phyloP scores from a whole-genome alignment of 2,797 vertebrate genomes.

The Melanotaenia nigrans region DNA sequence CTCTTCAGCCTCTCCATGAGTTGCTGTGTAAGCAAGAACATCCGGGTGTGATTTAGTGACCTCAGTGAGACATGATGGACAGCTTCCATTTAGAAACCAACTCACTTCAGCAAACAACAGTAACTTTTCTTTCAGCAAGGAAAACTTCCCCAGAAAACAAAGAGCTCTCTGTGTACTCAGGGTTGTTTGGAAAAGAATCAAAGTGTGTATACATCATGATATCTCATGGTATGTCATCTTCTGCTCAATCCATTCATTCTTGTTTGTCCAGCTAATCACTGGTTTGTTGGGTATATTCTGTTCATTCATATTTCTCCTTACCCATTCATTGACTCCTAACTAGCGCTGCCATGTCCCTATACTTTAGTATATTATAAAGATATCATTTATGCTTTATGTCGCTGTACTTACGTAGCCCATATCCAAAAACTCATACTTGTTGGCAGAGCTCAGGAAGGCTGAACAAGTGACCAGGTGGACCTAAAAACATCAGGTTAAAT shows the following conservation, averaged over 20 bases:
- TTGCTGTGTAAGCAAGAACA: slow-evolving; percentile 82
- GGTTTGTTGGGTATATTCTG: neutral
- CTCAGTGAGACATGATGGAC: slow-evolving; percentile 31
- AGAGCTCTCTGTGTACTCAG: slow-evolving; percentile 1
- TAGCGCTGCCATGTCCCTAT: neutral
- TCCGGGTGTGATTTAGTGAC: slow-evolving; percentile 45
- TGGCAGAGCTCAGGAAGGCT: slow-evolving; percentile 90
- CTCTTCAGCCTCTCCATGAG: slow-evolving; percentile 91
- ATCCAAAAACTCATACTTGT: slow-evolving; percentile 93
- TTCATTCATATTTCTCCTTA: neutral
- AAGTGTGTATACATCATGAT: neutral
- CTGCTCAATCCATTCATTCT: neutral
- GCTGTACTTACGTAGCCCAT: slow-evolving; percentile 91
- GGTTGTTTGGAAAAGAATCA: neutral
- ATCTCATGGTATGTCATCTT: neutral
- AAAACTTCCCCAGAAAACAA: slow-evolving; percentile 7
- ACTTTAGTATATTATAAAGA: neutral
- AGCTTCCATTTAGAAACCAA: slow-evolving; percentile 27
- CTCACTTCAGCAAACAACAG: slow-evolving; percentile 13
- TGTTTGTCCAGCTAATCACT: neutral
- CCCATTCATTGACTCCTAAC: neutral
- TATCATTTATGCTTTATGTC: neutral
- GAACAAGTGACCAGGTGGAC: slow-evolving; percentile 93
- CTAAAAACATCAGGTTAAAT: slow-evolving; percentile 66
- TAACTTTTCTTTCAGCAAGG: slow-evolving; percentile 10